Conservation (phyloP, 1,140 invertebrate species). For the Pseudobourletiella spinata region DNA sequence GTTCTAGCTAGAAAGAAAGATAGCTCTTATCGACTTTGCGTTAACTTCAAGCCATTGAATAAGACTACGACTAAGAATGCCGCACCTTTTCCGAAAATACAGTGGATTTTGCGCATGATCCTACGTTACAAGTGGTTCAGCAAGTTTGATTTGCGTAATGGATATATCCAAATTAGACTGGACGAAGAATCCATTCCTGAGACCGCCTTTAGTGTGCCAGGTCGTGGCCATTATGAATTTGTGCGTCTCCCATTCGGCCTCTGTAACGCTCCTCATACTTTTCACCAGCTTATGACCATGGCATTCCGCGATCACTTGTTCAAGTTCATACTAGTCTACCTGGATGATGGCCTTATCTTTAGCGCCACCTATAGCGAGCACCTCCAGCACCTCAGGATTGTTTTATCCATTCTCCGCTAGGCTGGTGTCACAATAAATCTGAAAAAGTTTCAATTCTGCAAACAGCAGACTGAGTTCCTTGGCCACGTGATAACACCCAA, state of each 20-base stretch:
- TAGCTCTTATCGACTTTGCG: too few relatives aligned
- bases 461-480: conserved; percentile 39
- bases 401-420: conserved; percentile 40
- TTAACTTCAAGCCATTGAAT: too few relatives aligned
- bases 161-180: conserved; percentile 37
- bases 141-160: conserved; percentile 9
- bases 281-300: conserved; percentile 39
- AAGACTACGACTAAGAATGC: too few relatives aligned
- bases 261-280: conserved; percentile 39
- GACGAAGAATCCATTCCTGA: conserved; percentile 33
- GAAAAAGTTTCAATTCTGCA: conserved; percentile 41
- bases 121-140: conserved; percentile 5
- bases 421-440: conserved; percentile 44
- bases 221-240: conserved; percentile 37
- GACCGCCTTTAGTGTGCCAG: conserved; percentile 42
- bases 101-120: too few relatives aligned
- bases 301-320: conserved; percentile 37
- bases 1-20: too few relatives aligned
- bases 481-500: conserved; percentile 39
- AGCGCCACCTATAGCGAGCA: conserved; percentile 41
- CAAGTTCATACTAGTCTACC: conserved; percentile 37
- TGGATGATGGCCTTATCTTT: conserved; percentile 47
- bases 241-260: conserved; percentile 41
- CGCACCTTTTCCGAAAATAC: too few relatives aligned
- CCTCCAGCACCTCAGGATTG: conserved; percentile 38